These are phyloP conservation scores for Astyanax mexicanus DNA, from an alignment of 2,797 vertebrate genomes.

Conservation along the genomic window DNA sequence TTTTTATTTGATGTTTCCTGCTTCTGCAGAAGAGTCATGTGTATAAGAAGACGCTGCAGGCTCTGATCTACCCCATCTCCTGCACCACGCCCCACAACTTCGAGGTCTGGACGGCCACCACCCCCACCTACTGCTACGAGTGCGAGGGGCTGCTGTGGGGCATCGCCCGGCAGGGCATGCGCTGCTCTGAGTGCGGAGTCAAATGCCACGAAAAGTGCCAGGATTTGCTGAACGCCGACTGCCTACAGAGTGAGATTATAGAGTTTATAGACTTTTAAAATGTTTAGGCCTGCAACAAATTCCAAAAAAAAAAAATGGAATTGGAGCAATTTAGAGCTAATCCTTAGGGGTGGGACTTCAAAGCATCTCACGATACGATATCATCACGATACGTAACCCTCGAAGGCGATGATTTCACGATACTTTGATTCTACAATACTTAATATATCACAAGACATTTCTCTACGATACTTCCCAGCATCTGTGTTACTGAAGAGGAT, in stretches of 20 bases:
- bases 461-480: too few relatives aligned
- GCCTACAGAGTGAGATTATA: slow-evolving; percentile 92
- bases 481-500: too few relatives aligned
- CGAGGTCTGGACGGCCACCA: slow-evolving; percentile 98
- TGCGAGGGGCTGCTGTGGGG: slow-evolving; percentile 98
- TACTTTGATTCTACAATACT: too few relatives aligned
- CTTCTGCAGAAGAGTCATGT: slow-evolving; percentile 93
- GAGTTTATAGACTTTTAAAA: neutral
- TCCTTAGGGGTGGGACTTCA: too few relatives aligned
- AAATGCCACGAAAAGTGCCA: slow-evolving; percentile 99
- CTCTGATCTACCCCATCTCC: slow-evolving; percentile 99
- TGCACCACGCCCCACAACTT: slow-evolving; percentile 99
- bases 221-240: slow-evolving; percentile 97
- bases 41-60: slow-evolving; percentile 99
- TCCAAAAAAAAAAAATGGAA: too few relatives aligned
- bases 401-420: too few relatives aligned
- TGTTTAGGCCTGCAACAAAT: too few relatives aligned
- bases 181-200: slow-evolving; percentile 95
- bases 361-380: too few relatives aligned
- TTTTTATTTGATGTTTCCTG: slow-evolving; percentile 14
- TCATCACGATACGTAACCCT: too few relatives aligned
- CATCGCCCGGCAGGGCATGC: slow-evolving; percentile 98
- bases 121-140: slow-evolving; percentile 98
- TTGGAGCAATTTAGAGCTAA: too few relatives aligned
- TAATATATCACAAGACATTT: too few relatives aligned